These are phyloP conservation scores for Daboia siamensis DNA, from an alignment of 2,113 vertebrate species.

Conservation along the genomic window DNA sequence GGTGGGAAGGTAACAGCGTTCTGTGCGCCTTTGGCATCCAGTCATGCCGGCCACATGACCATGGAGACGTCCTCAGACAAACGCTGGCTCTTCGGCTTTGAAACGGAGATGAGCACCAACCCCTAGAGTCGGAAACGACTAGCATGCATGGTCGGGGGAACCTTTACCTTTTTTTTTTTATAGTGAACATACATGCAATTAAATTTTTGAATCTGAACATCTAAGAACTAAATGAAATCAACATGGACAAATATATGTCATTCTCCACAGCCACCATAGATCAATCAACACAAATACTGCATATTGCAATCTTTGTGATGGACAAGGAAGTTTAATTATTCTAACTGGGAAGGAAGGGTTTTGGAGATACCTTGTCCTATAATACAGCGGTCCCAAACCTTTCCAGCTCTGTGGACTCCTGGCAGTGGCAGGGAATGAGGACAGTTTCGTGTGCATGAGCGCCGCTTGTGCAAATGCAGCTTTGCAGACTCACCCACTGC, in stretches of 20 bases:
- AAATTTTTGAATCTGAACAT: not conserved
- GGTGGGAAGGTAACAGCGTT: too few relatives aligned
- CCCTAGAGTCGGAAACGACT: too few relatives aligned
- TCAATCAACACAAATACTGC: not conserved
- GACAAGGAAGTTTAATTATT: not conserved
- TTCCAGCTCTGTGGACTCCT: not conserved
- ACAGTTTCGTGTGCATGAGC: not conserved
- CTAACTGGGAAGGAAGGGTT: not conserved
- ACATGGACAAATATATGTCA: not conserved
- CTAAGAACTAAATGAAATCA: not conserved
- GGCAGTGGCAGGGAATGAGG: rapidly evolving
- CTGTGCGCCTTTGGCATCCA: too few relatives aligned
- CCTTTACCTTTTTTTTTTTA: too few relatives aligned
- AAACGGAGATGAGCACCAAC: too few relatives aligned
- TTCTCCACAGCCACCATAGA: not conserved
- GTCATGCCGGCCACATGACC: too few relatives aligned
- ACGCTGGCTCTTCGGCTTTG: too few relatives aligned
- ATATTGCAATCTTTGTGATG: not conserved
- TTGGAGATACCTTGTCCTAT: not conserved
- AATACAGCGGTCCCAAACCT: not conserved
- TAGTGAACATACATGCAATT: not conserved
- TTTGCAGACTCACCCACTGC: not conserved
- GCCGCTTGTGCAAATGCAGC: not conserved
- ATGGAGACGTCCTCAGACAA: too few relatives aligned
- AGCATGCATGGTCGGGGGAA: too few relatives aligned